phyloP scores from a whole-genome alignment of 2,797 vertebrate genomes.

The Paguma larvata region DNA sequence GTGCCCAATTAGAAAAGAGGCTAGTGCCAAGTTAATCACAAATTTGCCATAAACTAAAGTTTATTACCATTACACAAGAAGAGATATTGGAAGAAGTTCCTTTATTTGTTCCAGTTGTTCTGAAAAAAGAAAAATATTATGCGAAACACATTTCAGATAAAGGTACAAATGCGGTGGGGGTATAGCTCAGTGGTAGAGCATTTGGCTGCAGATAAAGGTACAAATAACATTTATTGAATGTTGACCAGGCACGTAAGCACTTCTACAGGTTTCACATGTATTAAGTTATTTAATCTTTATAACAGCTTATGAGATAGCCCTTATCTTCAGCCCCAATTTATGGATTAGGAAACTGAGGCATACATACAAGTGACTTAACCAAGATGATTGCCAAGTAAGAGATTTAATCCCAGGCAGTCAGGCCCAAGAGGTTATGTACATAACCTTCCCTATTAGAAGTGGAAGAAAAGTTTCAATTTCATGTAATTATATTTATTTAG shows the following conservation, averaged over 20 bases:
- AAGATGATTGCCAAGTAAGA: neutral
- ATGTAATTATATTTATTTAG: neutral
- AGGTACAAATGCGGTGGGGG: slow-evolving; percentile 45
- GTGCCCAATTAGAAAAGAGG: slow-evolving; percentile 85
- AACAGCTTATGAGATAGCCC: neutral
- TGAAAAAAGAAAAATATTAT: neutral
- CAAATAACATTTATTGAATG: neutral
- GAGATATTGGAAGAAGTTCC: slow-evolving; percentile 44
- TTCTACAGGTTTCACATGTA: neutral
- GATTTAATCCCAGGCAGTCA: neutral
- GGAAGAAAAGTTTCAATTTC: neutral
- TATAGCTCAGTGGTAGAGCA: slow-evolving; percentile 85
- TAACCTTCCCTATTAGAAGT: neutral
- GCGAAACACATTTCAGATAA: neutral
- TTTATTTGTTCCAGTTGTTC: slow-evolving; percentile 23
- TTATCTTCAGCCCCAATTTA: neutral
- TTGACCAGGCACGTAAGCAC: neutral
- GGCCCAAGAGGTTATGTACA: neutral
- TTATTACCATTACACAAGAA: slow-evolving; percentile 55
- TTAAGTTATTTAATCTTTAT: neutral
- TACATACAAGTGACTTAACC: neutral
- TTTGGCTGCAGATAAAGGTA: slow-evolving; percentile 79
- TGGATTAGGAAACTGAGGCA: neutral
- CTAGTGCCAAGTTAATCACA: slow-evolving; percentile 76
- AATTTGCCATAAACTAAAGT: slow-evolving; percentile 73